Evolutionary conservation across 1,140 invertebrate species (phyloP), one percentile per base, ranked within the genome.

Genomic region (Drosophila obscura): DNA sequence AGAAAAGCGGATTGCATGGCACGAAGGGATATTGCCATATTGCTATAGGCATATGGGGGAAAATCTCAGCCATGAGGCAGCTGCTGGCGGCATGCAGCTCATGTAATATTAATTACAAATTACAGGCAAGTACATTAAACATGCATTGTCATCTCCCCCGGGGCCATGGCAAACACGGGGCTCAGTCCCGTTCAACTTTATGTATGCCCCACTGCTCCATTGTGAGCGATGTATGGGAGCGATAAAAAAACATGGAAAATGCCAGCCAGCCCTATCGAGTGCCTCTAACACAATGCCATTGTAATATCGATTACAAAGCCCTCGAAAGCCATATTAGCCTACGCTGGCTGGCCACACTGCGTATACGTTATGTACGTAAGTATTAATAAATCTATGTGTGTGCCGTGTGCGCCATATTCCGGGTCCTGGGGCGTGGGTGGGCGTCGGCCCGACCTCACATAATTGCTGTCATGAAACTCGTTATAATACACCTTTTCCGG

Each of bases 281-380:
- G 58, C 45, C 41, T 45, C 22, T 59, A 87, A 73, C 66, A 88
- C 82, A 88, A 82, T 87, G 69, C 49, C 74, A 87, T 88, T 85
- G 83, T 85, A 88, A 88, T 85, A 85, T 85, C 82, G 82, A 85
- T 85, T 85, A 88, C 82, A 66, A 76, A 63, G 74, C 82, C 73
- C 81, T 85, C 69, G 77, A 80, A 84, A 62, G 60, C 44, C 63
- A 56, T 43, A 64, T 67, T 79, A 65, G 57, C 44, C 50, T 44
- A 63, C 64, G 48, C 57, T 50, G 69, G 48, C 60, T 48, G 80
- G 51, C 67, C 41, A 57, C 64, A 7, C 67, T 69, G 52, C 67
- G 67, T 69, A 69, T 69, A 39, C 11, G 35, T 5, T 58, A 63
- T 68, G 73, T 63, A 73, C 64, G 53, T 63, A 73, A 61, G 53